Conservation (phyloP, 2,113 vertebrate species). For the Sceloporus undulatus region DNA sequence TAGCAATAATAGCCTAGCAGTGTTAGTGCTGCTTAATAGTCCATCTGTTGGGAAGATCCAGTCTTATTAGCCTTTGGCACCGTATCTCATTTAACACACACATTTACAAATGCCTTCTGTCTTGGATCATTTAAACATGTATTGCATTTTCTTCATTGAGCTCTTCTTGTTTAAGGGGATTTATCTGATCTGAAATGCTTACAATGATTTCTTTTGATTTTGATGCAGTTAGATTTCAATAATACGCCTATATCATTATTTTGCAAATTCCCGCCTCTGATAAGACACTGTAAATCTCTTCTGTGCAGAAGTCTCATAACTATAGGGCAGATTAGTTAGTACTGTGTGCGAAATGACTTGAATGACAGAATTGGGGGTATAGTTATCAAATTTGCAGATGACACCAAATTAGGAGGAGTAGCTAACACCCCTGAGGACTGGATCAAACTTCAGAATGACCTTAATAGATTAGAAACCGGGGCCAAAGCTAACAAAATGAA, state of each 20-base stretch:
- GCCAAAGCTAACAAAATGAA: too few relatives aligned
- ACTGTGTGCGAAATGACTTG: not conserved
- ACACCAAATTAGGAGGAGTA: too few relatives aligned
- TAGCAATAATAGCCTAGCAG: constrained; percentile 37
- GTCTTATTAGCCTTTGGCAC: constrained; percentile 41
- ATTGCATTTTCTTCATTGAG: constrained; percentile 49
- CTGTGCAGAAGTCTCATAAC: not conserved
- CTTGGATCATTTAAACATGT: constrained; percentile 43
- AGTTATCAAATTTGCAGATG: too few relatives aligned
- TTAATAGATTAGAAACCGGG: too few relatives aligned
- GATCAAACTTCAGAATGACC: too few relatives aligned
- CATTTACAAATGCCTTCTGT: not conserved
- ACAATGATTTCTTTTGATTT: constrained; percentile 7
- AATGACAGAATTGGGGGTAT: too few relatives aligned
- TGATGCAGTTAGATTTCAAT: not conserved
- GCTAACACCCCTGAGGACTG: too few relatives aligned
- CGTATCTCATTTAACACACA: constrained; percentile 14
- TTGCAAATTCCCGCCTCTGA: not conserved
- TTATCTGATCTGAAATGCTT: constrained; percentile 33
- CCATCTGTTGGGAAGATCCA: constrained; percentile 22
- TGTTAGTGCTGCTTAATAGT: constrained; percentile 20
- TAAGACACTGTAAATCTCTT: not conserved
- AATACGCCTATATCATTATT: not conserved
- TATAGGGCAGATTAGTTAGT: not conserved
- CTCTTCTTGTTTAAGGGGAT: not conserved